phyloP scores from a whole-genome alignment of 2,113 vertebrate genomes.

The Procavia capensis region DNA sequence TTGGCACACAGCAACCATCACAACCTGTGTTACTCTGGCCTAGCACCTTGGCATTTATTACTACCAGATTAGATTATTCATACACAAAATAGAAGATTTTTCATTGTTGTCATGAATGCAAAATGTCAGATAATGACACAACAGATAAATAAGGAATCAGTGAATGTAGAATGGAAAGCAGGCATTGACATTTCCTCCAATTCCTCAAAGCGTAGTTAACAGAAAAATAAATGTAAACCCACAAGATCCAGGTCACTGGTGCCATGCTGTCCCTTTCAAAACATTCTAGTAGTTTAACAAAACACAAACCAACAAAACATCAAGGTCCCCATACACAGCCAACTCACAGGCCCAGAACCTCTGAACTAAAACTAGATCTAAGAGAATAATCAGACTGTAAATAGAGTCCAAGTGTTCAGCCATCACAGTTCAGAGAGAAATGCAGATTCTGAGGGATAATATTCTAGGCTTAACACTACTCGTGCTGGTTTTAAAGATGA shows the following conservation, averaged over 20 bases:
- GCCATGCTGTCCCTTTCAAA: slow-evolving; percentile 33
- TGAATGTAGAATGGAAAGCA: slow-evolving; percentile 60
- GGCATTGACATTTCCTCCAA: slow-evolving; percentile 75
- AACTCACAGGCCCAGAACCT: neutral
- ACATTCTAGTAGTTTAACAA: slow-evolving; percentile 23
- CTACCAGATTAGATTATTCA: no score
- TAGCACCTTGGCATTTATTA: no score
- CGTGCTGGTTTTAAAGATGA: neutral
- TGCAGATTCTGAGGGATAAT: neutral
- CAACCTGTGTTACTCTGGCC: no score
- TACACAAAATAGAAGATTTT: no score
- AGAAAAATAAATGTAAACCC: slow-evolving; percentile 68
- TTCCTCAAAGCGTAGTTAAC: slow-evolving; percentile 70
- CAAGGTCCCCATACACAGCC: neutral
- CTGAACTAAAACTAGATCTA: neutral
- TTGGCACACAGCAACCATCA: no score
- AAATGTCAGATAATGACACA: no score
- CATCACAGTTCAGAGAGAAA: neutral
- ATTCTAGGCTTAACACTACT: rapidly evolving
- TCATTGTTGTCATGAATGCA: no score
- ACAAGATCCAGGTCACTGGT: slow-evolving; percentile 27
- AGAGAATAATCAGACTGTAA: neutral
- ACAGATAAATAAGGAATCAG: no score
- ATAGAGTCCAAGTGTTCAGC: neutral
- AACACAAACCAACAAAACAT: neutral